These are phyloP conservation scores for Cephonodes hylas DNA, from an alignment of 2,888 invertebrate species.

Conservation along the genomic window DNA sequence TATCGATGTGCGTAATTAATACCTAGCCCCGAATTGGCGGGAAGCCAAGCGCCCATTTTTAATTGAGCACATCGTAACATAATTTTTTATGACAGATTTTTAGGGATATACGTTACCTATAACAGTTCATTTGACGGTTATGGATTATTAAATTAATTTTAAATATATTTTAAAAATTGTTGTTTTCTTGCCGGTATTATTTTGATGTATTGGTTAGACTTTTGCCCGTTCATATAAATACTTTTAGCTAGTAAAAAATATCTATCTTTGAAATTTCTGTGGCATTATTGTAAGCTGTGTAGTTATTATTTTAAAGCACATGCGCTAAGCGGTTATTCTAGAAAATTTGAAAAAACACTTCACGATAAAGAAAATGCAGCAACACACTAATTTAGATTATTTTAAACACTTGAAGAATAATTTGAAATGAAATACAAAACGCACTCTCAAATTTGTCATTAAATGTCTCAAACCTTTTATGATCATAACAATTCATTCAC, in stretches of 20 bases:
- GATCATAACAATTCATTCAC: too few species aligned
- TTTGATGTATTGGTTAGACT: background rate
- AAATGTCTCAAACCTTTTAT: too few species aligned
- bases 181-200: background rate
- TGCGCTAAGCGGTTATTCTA: too few species aligned
- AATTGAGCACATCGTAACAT: background rate
- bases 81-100: conserved; percentile 4
- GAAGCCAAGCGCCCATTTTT: conserved; percentile 11
- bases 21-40: conserved; percentile 20
- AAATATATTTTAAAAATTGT: background rate
- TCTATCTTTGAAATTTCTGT: too few species aligned
- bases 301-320: too few species aligned
- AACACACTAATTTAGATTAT: too few species aligned
- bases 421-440: too few species aligned
- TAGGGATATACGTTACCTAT: background rate
- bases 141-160: background rate
- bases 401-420: too few species aligned
- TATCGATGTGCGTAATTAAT: conserved; percentile 59
- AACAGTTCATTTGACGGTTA: background rate
- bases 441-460: too few species aligned
- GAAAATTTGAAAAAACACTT: too few species aligned
- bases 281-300: too few species aligned
- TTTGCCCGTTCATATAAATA: background rate
- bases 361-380: too few species aligned
- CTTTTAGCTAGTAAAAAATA: background rate